Percentiles rank a stretch among this genome's conserved stretches.
phyloP scores from a whole-genome alignment of 2,888 invertebrate genomes.

The Tuberolachnus salignus region DNA sequence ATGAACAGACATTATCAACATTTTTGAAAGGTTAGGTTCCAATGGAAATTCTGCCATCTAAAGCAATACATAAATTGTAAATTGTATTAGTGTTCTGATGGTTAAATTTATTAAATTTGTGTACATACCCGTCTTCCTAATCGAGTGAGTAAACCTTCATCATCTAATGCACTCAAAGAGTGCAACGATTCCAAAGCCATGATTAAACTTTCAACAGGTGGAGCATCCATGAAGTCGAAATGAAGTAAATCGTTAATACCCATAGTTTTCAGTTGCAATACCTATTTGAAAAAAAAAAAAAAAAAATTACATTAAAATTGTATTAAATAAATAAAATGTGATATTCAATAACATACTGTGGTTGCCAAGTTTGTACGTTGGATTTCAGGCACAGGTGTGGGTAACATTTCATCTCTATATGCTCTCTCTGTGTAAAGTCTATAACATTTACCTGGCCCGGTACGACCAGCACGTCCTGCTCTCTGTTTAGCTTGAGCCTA shows the following conservation, averaged over 20 bases:
- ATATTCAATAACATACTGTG: conserved; percentile 67
- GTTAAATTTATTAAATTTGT: background rate
- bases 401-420: conserved; percentile 97
- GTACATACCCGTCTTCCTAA: conserved; percentile 74
- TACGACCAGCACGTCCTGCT: conserved; percentile 94
- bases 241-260: conserved; percentile 97
- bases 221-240: conserved; percentile 99
- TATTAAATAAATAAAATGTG: background rate
- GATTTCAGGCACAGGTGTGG: conserved; percentile 97
- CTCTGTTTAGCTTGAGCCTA: conserved; percentile 96
- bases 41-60: conserved; percentile 99
- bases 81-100: background rate
- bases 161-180: conserved; percentile 94
- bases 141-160: conserved; percentile 84
- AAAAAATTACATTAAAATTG: conserved; percentile 16
- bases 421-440: conserved; percentile 97
- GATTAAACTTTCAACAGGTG: conserved; percentile 95
- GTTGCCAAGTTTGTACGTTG: conserved; percentile 97
- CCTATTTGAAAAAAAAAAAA: conserved; percentile 64
- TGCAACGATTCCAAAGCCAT: conserved; percentile 97
- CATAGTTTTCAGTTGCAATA: conserved; percentile 97
- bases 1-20: conserved; percentile 98
- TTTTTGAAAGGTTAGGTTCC: conserved; percentile 97
- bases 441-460: conserved; percentile 97
- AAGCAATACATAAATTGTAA: conserved; percentile 43